These are phyloP conservation scores for Troilus luridus DNA, from an alignment of 2,888 invertebrate species.

Conservation along the genomic window DNA sequence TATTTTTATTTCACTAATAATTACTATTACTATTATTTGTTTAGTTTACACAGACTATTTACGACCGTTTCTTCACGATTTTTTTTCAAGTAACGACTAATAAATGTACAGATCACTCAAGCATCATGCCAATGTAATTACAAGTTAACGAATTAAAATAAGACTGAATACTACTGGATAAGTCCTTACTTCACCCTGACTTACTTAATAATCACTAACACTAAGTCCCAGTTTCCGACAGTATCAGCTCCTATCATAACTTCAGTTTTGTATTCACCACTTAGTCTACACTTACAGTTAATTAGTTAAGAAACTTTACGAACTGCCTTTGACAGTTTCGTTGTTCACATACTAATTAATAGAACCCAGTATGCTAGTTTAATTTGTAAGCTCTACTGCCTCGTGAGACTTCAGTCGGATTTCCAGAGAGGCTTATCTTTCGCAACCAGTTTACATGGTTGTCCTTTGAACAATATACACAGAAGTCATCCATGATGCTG, in stretches of 20 bases:
- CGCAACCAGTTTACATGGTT: background rate
- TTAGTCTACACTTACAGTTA: slow-evolving; percentile 34
- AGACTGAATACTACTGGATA: background rate
- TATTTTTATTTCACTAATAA: too few species aligned
- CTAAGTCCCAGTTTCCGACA: background rate
- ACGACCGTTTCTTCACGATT: too few species aligned
- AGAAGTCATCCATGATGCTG: background rate
- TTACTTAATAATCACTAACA: background rate
- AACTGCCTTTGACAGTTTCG: slow-evolving; percentile 1
- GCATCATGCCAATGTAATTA: too few species aligned
- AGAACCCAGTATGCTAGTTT: background rate
- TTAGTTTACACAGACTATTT: too few species aligned
- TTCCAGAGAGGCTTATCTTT: background rate
- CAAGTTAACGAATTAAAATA: background rate
- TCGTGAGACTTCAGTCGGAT: background rate
- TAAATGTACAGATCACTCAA: too few species aligned
- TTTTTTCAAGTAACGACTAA: too few species aligned
- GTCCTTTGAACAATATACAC: background rate
- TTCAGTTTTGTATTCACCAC: background rate
- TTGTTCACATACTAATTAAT: slow-evolving; percentile 27
- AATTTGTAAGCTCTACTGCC: background rate
- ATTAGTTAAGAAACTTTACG: slow-evolving; percentile 10
- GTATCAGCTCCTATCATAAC: slow-evolving; percentile 1
- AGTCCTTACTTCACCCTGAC: background rate
- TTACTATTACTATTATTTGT: too few species aligned